Conservation (phyloP, 2,888 invertebrate genomes). For the Sepioteuthis lessoniana region DNA sequence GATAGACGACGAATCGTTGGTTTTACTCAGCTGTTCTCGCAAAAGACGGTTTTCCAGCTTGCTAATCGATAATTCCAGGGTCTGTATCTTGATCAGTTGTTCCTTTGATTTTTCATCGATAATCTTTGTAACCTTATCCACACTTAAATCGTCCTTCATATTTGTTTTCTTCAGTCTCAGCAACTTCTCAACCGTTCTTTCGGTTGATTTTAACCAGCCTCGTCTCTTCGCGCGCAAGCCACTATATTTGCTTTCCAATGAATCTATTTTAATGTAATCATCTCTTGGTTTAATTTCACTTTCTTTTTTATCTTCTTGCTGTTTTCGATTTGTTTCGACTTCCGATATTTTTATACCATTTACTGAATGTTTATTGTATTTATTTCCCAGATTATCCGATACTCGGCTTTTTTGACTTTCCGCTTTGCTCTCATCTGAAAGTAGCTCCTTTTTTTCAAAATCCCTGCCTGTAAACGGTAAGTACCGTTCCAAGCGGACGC, state of each 20-base stretch:
- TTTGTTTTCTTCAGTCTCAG: conserved; percentile 51
- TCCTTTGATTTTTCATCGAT: conserved; percentile 41
- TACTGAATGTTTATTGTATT: background rate
- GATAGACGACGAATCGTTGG: conserved; percentile 62
- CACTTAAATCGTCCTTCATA: background rate
- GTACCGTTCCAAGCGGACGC: background rate
- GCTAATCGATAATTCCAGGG: conserved; percentile 66
- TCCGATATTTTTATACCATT: background rate
- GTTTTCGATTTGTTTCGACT: background rate
- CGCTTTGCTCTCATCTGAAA: background rate
- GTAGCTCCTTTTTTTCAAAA: background rate
- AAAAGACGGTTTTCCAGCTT: conserved; percentile 69
- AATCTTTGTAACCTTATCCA: background rate
- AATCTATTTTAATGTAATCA: background rate
- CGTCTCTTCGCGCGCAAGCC: background rate
- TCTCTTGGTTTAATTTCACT: background rate
- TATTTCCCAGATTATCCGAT: background rate
- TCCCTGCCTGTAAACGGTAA: background rate
- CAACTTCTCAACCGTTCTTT: conserved; percentile 52
- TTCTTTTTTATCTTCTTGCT: background rate
- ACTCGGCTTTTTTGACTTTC: background rate
- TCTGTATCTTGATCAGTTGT: conserved; percentile 60
- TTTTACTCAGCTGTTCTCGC: conserved; percentile 62
- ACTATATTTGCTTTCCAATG: background rate
- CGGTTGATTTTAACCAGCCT: conserved; percentile 40